phyloP scores from a whole-genome alignment of 2,113 vertebrate species.

The Aphyosemion australe region DNA sequence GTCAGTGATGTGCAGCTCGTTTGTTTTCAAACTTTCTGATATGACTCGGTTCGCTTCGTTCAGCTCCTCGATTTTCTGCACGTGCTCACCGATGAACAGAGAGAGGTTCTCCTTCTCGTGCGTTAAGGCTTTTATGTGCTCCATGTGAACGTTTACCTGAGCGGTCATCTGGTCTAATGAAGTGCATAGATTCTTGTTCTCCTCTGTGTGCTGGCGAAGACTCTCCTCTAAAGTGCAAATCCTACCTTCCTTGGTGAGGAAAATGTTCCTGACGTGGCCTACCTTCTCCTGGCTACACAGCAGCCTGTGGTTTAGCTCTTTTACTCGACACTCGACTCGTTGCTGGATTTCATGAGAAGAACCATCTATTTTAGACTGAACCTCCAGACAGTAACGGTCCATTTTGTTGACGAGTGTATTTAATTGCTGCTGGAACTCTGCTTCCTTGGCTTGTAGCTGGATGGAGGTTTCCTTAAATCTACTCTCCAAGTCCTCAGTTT shows the following conservation, averaged over 20 bases:
- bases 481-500: conserved; percentile 78
- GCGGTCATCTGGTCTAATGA: conserved; percentile 81
- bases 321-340: conserved; percentile 76
- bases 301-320: conserved; percentile 75
- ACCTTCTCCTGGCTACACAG: conserved; percentile 74
- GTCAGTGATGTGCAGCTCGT: conserved; percentile 76
- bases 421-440: conserved; percentile 74
- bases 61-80: conserved; percentile 84
- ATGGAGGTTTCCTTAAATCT: conserved; percentile 74
- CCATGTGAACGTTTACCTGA: conserved; percentile 85
- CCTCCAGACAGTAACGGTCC: conserved; percentile 72
- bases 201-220: conserved; percentile 77
- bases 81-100: conserved; percentile 84
- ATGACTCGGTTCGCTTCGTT: conserved; percentile 83
- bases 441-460: conserved; percentile 78
- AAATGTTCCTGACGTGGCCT: conserved; percentile 76
- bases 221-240: conserved; percentile 85
- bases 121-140: conserved; percentile 83
- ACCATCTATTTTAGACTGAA: conserved; percentile 75
- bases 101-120: conserved; percentile 83
- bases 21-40: conserved; percentile 82
- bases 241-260: conserved; percentile 71
- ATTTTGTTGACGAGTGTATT: conserved; percentile 74
- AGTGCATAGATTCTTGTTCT: conserved; percentile 77
- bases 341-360: conserved; percentile 79